Conservation (phyloP, 2,888 invertebrate genomes). For the Papilio demoleus region DNA sequence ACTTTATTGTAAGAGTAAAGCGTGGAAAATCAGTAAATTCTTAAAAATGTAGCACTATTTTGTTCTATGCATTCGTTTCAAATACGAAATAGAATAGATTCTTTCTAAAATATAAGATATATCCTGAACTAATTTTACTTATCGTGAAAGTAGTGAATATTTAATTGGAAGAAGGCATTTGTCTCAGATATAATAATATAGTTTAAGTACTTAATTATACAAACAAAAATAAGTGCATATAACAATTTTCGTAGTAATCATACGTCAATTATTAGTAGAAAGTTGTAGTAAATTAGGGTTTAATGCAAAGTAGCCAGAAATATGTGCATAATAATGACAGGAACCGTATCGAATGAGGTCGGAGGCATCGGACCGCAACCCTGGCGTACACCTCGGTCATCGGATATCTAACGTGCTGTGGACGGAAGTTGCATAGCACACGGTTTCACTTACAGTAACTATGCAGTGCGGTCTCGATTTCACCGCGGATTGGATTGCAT, state of each 20-base stretch:
- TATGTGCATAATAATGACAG: neutral
- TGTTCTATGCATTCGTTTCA: neutral
- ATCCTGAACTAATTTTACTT: no score
- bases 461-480: conserved; percentile 70
- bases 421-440: conserved; percentile 79
- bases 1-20: conserved; percentile 21
- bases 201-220: no score
- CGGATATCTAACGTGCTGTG: conserved; percentile 69
- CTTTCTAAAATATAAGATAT: neutral
- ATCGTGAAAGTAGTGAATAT: no score
- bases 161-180: no score
- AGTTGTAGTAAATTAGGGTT: neutral
- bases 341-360: conserved; percentile 48
- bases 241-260: neutral
- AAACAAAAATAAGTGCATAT: no score
- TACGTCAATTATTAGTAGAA: neutral
- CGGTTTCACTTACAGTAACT: conserved; percentile 75
- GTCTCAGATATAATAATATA: no score
- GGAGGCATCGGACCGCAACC: conserved; percentile 67
- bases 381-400: conserved; percentile 56
- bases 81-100: neutral
- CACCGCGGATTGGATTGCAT: conserved; percentile 64
- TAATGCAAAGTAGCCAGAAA: neutral
- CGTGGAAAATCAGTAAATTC: conserved; percentile 6
- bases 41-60: conserved; percentile 3